Percentiles rank a stretch among this genome's conserved stretches.
phyloP scores from a whole-genome alignment of 2,797 vertebrate genomes.

The Rhadinocentrus ornatus region DNA sequence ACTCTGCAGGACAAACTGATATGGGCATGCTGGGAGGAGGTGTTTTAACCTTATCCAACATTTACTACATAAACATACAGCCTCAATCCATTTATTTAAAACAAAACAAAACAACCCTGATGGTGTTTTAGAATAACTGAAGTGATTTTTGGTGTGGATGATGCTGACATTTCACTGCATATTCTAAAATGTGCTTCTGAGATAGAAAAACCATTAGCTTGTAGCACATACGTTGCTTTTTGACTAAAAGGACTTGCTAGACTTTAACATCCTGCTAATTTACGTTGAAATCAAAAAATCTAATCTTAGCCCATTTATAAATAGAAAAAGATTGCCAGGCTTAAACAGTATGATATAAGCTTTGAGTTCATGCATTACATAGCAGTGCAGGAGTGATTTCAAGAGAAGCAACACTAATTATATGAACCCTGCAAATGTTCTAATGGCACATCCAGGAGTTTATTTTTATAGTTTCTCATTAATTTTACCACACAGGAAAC shows the following conservation, averaged over 20 bases:
- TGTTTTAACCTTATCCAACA: constrained; percentile 46
- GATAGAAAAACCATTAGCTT: background rate
- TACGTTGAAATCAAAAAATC: background rate
- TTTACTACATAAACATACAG: constrained; percentile 8
- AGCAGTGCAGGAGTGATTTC: background rate
- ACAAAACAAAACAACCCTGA: background rate
- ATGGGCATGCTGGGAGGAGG: constrained; percentile 43
- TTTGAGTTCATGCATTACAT: background rate
- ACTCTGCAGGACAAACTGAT: constrained; percentile 15
- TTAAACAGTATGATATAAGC: background rate
- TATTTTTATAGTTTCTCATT: constrained; percentile 51
- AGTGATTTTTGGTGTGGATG: background rate
- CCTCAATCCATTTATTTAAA: constrained; percentile 9
- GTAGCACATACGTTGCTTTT: background rate
- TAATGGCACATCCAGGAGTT: constrained; percentile 33
- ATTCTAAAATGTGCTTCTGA: too few relatives aligned
- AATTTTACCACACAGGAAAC: constrained; percentile 47
- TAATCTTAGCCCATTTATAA: background rate
- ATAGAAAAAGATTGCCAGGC: background rate
- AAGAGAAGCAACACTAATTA: constrained; percentile 10
- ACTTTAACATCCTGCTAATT: constrained; percentile 6
- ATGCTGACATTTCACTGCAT: background rate
- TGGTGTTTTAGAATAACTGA: constrained; percentile 11
- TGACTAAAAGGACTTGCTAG: background rate
- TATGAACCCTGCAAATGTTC: constrained; percentile 28